A percentile compares a stretch with the other conserved stretches of the same genome.
Conservation (phyloP, 2,888 invertebrate genomes). For the Protula sp. region DNA sequence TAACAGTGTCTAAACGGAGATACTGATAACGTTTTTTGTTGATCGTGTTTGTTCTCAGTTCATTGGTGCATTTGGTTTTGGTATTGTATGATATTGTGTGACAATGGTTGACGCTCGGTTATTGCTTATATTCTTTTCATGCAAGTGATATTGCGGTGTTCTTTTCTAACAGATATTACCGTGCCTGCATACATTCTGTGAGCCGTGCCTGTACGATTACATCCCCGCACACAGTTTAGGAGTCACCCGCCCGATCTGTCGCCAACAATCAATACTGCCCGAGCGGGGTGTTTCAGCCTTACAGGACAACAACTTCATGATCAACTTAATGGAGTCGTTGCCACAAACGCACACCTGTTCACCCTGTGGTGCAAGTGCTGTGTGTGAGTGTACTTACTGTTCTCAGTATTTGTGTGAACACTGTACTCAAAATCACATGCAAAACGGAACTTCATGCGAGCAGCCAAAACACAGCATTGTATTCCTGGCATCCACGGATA, state of each 20-base stretch:
- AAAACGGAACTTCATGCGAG: slow-evolving; percentile 10
- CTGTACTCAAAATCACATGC: slow-evolving; percentile 35
- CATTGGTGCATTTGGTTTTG: no score
- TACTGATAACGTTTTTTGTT: no score
- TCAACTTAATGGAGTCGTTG: slow-evolving; percentile 53
- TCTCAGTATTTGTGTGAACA: slow-evolving; percentile 39
- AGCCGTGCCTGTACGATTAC: slow-evolving; percentile 54
- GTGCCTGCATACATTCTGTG: slow-evolving; percentile 58
- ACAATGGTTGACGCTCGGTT: no score
- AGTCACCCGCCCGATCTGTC: slow-evolving; percentile 56
- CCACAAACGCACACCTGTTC: slow-evolving; percentile 2
- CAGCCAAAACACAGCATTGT: slow-evolving; percentile 30
- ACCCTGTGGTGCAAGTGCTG: slow-evolving; percentile 8
- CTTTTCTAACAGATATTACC: slow-evolving; percentile 49
- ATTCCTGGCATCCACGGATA: slow-evolving; percentile 32
- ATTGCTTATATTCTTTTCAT: no score
- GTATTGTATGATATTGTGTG: no score
- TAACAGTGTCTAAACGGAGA: no score
- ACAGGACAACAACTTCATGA: slow-evolving; percentile 55
- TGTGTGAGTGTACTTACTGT: slow-evolving; percentile 39
- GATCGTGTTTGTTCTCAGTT: no score
- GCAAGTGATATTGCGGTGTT: no score
- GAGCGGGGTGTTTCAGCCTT: slow-evolving; percentile 55
- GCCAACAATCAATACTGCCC: slow-evolving; percentile 57
- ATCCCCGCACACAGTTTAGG: slow-evolving; percentile 56